phyloP scores from a whole-genome alignment of 1,140 invertebrate genomes.

The Drusus annulatus region DNA sequence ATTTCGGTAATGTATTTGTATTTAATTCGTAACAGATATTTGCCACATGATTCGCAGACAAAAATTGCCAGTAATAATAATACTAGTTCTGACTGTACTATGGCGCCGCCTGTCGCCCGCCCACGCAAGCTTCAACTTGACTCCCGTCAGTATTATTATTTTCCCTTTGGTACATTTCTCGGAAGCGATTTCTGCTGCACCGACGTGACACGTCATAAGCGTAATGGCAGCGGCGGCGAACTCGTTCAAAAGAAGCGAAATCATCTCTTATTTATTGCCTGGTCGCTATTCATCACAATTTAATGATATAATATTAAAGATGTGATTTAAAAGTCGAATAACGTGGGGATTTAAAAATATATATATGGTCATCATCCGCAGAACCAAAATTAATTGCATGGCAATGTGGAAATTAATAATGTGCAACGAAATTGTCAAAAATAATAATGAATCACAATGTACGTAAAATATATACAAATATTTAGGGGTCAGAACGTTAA shows the following conservation, averaged over 20 bases:
- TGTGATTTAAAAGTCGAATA: not conserved
- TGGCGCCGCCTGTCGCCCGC: conserved; percentile 31
- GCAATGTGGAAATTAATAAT: no score
- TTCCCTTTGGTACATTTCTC: not conserved
- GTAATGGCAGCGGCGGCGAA: conserved; percentile 12
- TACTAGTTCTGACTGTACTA: not conserved
- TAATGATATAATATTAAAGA: not conserved
- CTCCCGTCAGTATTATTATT: conserved; percentile 7
- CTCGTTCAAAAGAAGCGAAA: conserved; percentile 16
- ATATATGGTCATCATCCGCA: no score
- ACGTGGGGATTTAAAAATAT: not conserved
- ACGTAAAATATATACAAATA: no score
- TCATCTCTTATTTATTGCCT: conserved; percentile 24
- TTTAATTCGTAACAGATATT: no score
- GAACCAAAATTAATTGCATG: no score
- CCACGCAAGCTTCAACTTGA: conserved; percentile 31
- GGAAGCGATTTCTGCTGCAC: conserved; percentile 34
- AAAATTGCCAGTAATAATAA: no score
- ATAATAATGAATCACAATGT: no score
- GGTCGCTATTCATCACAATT: not conserved
- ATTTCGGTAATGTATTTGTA: no score
- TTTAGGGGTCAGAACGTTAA: no score
- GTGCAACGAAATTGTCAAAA: no score
- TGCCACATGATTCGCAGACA: no score
- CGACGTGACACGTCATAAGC: conserved; percentile 22